Base-by-base conservation (phyloP, 2,888 invertebrate species). In the Hetaerina titia region DNA sequence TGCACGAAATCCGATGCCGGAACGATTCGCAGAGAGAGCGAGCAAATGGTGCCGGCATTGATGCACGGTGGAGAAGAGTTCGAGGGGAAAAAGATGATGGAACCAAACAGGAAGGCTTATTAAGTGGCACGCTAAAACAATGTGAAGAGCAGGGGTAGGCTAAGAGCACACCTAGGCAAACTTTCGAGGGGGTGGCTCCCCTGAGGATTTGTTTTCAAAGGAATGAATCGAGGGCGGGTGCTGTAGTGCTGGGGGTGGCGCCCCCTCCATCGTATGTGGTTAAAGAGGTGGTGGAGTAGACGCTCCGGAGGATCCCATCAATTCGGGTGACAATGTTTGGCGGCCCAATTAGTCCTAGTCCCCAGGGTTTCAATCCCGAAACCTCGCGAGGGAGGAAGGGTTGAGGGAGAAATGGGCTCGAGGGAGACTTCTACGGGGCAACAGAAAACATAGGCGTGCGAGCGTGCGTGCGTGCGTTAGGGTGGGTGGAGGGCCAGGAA, bases 291-390 rank as follows among this genome's bases (percentile, higher is more conserved):
- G 31, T 56, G 89, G 69, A 69, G 69, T 13, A 15, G n/a, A n/a
- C 11, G 57, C 56, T 2, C 89, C 17, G 31, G 1, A n/a, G 57
- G 57, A 92, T 22, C 69, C 74, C 7, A 69, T n/a, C 64, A 64
- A 90, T 90, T 64, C 90, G 90, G 90, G 90, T 57, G 92, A 92
- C 69, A 92, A 92, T 92, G 69, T 69, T 25, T 92, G 92, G 92
- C 74, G 64, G 92, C 92, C 92, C 92, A 92, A 92, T 92, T 92
- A 92, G 92, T 57, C 92, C 92, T 60, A 45, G 92, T 92, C 92
- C 74, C 69, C 92, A 2, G 64, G 31, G 56, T 45, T 92, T 74
- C 56, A n/a, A n/a, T n/a, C n/a, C 92, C 56, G 74, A 69, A 92
- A 69, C 56, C 74, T 45, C 92, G n/a, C 57, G 90, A 60, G 58